Evolutionary conservation across 2,888 invertebrate genomes (phyloP), one percentile per base, ranked within the genome.

Genomic region (Nephrotoma appendiculata): DNA sequence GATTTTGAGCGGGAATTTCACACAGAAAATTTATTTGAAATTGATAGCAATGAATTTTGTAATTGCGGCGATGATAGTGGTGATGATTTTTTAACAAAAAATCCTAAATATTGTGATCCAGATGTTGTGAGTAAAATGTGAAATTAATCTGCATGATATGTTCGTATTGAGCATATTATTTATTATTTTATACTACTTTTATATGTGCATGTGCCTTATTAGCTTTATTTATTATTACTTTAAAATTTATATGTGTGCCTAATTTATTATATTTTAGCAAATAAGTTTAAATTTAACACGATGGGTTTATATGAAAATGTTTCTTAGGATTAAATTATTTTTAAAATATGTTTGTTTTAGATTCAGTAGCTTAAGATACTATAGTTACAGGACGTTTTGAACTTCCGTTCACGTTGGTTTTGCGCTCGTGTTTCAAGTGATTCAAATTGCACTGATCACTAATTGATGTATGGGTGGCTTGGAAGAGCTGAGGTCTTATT

Each of bases 21-120:
- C 87, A 86, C 88, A 5, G 87, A 88, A 19, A 88, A 88, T 86
- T 15, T 87, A 48, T 86, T 88, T 86, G 87, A 88, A 83, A 87
- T 87, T 85, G 88, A 88, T 86, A 44, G 31, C 6, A 90, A 90
- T 15, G 90, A 90, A 6, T 91, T 91, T 88, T 91, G 91, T 87
- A 89, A 87, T 19, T 91, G 91, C 87, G 71, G 71, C 31, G 71
- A 71, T 71, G 89, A 89, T 9, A 88, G 89, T 1, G 89, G 89
- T 41, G 89, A 89, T 15, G 91, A 91, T 88, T 89, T 89, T 86
- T 89, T 91, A 84, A 90, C 90, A 57, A 91, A 90, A 89, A 91
- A 91, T 87, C 92, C 91, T 88, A 90, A 90, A 89, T 91, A 90
- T 88, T 90, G 90, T 88, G 90, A 91, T 88, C 90, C 90, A 88